phyloP scores from a whole-genome alignment of 2,888 invertebrate species.

The Cancer borealis region DNA sequence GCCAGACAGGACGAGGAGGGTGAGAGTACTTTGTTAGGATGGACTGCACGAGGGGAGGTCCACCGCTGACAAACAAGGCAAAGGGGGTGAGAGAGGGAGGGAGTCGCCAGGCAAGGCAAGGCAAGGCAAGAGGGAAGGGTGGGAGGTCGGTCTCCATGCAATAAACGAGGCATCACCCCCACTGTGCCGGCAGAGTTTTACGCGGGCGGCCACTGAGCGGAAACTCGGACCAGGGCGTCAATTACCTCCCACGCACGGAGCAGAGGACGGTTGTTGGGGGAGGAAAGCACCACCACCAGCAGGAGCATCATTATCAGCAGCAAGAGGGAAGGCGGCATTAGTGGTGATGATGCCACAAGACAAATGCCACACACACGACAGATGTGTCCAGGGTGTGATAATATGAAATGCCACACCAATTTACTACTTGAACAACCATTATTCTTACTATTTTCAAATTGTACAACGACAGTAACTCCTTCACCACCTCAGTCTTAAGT shows the following conservation, averaged over 20 bases:
- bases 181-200: constrained; percentile 8
- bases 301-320: neutral
- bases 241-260: constrained; percentile 1
- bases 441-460: neutral
- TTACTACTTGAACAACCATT: neutral
- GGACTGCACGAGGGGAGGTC: constrained; percentile 20
- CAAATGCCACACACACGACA: neutral
- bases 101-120: neutral
- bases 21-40: constrained; percentile 20
- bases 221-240: neutral
- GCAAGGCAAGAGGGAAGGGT: neutral
- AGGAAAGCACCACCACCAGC: neutral
- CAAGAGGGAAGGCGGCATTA: neutral
- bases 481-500: neutral
- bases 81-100: neutral
- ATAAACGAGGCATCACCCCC: constrained; percentile 11
- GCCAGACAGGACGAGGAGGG: constrained; percentile 10
- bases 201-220: neutral
- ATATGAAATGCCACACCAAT: neutral
- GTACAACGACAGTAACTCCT: neutral
- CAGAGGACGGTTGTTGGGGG: neutral
- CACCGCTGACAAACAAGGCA: constrained; percentile 3
- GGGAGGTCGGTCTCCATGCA: neutral
- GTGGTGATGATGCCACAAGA: neutral
- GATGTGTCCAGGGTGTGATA: neutral